These are phyloP conservation scores for Dynastes hyllus DNA, from an alignment of 2,888 invertebrate species.

Conservation along the genomic window DNA sequence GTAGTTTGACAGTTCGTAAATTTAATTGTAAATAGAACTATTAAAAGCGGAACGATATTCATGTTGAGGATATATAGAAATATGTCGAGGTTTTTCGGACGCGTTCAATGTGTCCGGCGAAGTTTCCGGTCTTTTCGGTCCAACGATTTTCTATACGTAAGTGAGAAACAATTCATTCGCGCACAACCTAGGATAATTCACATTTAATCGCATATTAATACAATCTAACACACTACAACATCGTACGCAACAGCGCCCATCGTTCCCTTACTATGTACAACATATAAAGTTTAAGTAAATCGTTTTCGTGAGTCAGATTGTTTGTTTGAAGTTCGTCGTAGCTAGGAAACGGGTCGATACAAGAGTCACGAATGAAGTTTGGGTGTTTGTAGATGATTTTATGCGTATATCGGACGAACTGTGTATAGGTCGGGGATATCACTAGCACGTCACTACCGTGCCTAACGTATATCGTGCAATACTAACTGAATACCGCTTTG, in stretches of 20 bases:
- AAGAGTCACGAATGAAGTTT: conserved; percentile 22
- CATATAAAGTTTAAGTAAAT: neutral
- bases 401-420: conserved; percentile 26
- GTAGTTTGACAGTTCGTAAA: conserved; percentile 23
- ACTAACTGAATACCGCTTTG: neutral
- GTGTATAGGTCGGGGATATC: conserved; percentile 29
- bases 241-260: neutral
- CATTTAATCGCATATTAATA: conserved; percentile 1
- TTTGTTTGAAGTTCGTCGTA: conserved; percentile 38
- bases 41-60: neutral
- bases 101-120: conserved; percentile 2
- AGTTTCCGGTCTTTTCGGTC: conserved; percentile 26
- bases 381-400: conserved; percentile 33
- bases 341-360: conserved; percentile 41
- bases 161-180: neutral
- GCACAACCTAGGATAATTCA: conserved; percentile 35
- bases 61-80: conserved; percentile 7
- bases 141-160: conserved; percentile 34
- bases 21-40: conserved; percentile 3
- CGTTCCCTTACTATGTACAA: neutral
- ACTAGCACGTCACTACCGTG: conserved; percentile 1
- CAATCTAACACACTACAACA: neutral
- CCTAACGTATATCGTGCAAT: conserved; percentile 6
- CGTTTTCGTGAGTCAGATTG: conserved; percentile 40
- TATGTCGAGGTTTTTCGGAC: conserved; percentile 30